These are phyloP conservation scores for Popillia japonica DNA, from an alignment of 1,140 invertebrate genomes.

Conservation along the genomic window DNA sequence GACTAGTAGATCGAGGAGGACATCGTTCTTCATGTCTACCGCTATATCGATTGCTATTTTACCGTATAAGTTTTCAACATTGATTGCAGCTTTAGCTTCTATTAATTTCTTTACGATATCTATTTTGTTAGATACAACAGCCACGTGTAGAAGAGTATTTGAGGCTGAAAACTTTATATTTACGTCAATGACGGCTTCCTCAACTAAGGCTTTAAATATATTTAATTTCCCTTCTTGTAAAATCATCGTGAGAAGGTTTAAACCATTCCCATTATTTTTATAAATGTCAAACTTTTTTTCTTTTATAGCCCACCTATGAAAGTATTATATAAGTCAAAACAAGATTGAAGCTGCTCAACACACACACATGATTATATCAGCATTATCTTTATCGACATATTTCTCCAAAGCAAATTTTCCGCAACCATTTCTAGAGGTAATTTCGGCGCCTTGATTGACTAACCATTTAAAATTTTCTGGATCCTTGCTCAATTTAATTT, in stretches of 20 bases:
- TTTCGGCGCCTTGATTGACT: not conserved
- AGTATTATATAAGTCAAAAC: not conserved
- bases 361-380: not conserved
- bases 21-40: not conserved
- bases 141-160: not conserved
- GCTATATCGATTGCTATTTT: not conserved
- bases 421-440: not conserved
- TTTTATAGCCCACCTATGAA: not conserved
- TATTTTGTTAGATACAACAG: not conserved
- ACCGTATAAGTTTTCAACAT: not conserved
- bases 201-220: not conserved
- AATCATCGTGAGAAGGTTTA: not conserved
- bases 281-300: not conserved
- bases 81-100: not conserved
- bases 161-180: not conserved
- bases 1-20: not conserved
- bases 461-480: conserved; percentile 25
- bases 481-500: not conserved
- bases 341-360: not conserved
- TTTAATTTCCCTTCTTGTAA: not conserved
- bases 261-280: not conserved
- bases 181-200: not conserved
- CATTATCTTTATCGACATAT: not conserved
- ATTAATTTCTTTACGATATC: conserved; percentile 6
- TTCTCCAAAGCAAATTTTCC: not conserved